Conservation (phyloP, 2,888 invertebrate species). For the Thera britannica region DNA sequence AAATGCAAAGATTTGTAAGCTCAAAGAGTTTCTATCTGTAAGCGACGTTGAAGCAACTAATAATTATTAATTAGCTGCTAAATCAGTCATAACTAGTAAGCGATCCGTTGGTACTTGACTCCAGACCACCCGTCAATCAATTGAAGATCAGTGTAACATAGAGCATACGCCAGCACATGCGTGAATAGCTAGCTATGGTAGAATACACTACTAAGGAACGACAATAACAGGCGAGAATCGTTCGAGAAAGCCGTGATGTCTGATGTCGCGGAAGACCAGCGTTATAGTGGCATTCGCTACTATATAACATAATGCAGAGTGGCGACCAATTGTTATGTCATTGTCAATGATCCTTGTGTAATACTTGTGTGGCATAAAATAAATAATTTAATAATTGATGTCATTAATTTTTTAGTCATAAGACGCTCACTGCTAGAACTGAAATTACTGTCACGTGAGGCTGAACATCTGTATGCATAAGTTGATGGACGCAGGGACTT, state of each 20-base stretch:
- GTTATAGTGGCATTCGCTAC: too few species aligned
- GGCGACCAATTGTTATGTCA: too few species aligned
- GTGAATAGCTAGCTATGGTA: slow-evolving; percentile 75
- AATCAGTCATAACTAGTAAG: slow-evolving; percentile 35
- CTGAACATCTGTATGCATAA: too few species aligned
- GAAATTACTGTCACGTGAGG: too few species aligned
- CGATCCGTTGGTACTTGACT: slow-evolving; percentile 52
- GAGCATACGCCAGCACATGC: slow-evolving; percentile 71
- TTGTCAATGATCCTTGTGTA: too few species aligned
- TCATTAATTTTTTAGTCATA: too few species aligned
- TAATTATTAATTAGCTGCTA: slow-evolving; percentile 56
- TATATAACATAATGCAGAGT: too few species aligned
- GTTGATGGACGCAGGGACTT: too few species aligned
- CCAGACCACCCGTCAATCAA: slow-evolving; percentile 78
- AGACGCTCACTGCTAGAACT: too few species aligned
- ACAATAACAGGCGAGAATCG: background rate
- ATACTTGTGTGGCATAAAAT: too few species aligned
- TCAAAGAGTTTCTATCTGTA: background rate
- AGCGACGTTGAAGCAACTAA: slow-evolving; percentile 5
- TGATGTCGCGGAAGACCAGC: too few species aligned
- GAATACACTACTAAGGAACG: slow-evolving; percentile 51
- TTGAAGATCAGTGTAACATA: slow-evolving; percentile 73
- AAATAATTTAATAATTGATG: too few species aligned
- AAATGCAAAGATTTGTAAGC: background rate
- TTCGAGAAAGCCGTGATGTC: background rate